Conservation (phyloP, 1,140 invertebrate species). For the Pseudachorutes palmiensis region DNA sequence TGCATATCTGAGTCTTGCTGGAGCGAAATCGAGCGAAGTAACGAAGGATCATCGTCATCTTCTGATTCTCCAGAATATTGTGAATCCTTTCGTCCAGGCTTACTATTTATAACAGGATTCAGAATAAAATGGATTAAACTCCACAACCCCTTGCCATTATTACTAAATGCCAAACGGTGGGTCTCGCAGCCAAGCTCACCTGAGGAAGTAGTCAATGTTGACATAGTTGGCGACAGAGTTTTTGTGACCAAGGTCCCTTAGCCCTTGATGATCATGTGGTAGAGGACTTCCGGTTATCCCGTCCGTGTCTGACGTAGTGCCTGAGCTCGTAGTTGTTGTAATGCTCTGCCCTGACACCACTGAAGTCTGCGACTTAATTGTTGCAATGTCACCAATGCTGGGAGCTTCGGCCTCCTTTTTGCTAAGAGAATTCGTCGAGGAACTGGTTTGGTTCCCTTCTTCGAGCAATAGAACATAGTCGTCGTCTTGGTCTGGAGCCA, state of each 20-base stretch:
- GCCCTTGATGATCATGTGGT: constrained; percentile 24
- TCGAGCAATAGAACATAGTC: constrained; percentile 54
- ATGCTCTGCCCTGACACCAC: constrained; percentile 45
- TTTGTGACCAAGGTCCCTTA: constrained; percentile 42
- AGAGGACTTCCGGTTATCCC: constrained; percentile 35
- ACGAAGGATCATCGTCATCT: constrained; percentile 41
- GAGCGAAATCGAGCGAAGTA: constrained; percentile 41
- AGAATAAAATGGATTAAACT: constrained; percentile 15
- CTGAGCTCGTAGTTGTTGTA: constrained; percentile 40
- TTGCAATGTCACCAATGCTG: constrained; percentile 37
- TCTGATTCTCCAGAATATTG: constrained; percentile 43
- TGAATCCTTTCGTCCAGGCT: constrained; percentile 34
- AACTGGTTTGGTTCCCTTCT: constrained; percentile 50
- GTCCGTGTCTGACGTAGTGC: constrained; percentile 52
- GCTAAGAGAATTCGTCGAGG: constrained; percentile 52
- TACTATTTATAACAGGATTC: too few relatives aligned
- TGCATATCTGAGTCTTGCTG: constrained; percentile 39
- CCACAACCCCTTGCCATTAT: neutral
- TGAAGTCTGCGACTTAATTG: constrained; percentile 39
- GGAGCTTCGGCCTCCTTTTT: constrained; percentile 39
- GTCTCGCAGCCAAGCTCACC: constrained; percentile 57
- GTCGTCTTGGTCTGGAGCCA: constrained; percentile 49
- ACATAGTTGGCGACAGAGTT: constrained; percentile 68
- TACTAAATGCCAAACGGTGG: too few relatives aligned
- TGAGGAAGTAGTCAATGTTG: constrained; percentile 80